Base-by-base conservation (phyloP, 1,140 invertebrate species). In the Zaprionus gabonicus region DNA sequence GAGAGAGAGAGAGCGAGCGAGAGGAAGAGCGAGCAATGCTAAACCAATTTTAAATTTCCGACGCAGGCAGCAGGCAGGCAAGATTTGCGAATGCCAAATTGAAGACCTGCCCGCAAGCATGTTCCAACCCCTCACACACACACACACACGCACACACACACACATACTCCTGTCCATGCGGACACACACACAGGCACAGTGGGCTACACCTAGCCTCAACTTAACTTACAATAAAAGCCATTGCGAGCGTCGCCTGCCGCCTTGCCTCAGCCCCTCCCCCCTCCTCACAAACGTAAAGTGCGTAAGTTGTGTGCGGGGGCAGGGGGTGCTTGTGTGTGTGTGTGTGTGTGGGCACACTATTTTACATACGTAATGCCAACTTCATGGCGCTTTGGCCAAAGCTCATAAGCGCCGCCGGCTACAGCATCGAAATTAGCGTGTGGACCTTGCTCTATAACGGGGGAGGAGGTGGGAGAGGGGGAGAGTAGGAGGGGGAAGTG, bases 281-380 rank as follows among this genome's bases (percentile, higher is more conserved):
- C 1, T 7, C 6, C 27, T 1, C 27, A 0, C 27, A 4, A 64
- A 59, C 81, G 78, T 85, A 85, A 85, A 81, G 71, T 85, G 75
- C 82, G 75, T 76, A 85, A 86, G 75, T 84, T 84, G 77, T 83
- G 77, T 57, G 12, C 3, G 3, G n/a, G 64, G 23, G 23, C 7
- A 25, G 1, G 15, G 17, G 56, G 10, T 31, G 31, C 56, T 13
- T 34, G 20, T 34, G 23, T 57, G 41, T 59, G 60, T 65, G 59
- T 63, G 55, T 53, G 62, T 70, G 60, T 59, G 27, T 65, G 75
- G 41, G 49, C 51, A 53, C 85, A 88, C 84, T 88, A 88, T 88
- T 88, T 88, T 88, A 90, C 84, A 88, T 88, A 88, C 85, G 81
- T 88, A 88, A 88, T 88, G 84, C 81, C 65, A 80, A 81, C 81